A percentile compares a stretch with the other conserved stretches of the same genome.
These are phyloP conservation scores for Vombatus ursinus DNA, from an alignment of 2,113 vertebrate genomes.

Conservation along the genomic window DNA sequence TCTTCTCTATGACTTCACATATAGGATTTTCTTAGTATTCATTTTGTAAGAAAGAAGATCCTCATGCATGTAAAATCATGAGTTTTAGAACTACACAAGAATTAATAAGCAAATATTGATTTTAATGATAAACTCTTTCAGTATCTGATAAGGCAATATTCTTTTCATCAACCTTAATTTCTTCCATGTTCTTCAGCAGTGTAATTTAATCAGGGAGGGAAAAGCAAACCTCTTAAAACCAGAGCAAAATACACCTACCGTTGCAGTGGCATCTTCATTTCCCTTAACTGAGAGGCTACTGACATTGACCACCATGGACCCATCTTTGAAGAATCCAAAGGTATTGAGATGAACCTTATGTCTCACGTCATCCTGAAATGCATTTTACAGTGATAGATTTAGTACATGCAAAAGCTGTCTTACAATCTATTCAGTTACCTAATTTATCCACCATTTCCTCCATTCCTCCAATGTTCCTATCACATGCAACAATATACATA, in stretches of 20 bases:
- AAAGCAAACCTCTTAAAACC: neutral
- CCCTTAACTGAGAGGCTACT: conserved; percentile 82
- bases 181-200: neutral
- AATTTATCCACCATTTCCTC: neutral
- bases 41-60: neutral
- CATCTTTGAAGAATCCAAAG: conserved; percentile 91
- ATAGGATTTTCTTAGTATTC: neutral
- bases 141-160: neutral
- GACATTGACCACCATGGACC: conserved; percentile 88
- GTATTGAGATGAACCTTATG: conserved; percentile 92
- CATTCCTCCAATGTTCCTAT: neutral
- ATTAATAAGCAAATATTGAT: neutral
- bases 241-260: conserved; percentile 42
- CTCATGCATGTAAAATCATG: neutral
- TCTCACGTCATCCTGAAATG: conserved; percentile 87
- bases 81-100: conserved; percentile 18
- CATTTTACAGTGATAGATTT: neutral
- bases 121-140: neutral
- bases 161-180: neutral
- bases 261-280: neutral
- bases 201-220: neutral
- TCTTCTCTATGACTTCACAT: neutral
- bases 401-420: neutral
- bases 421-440: neutral
- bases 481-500: neutral